phyloP scores from a whole-genome alignment of 2,888 invertebrate species.

The Philonicus albiceps region DNA sequence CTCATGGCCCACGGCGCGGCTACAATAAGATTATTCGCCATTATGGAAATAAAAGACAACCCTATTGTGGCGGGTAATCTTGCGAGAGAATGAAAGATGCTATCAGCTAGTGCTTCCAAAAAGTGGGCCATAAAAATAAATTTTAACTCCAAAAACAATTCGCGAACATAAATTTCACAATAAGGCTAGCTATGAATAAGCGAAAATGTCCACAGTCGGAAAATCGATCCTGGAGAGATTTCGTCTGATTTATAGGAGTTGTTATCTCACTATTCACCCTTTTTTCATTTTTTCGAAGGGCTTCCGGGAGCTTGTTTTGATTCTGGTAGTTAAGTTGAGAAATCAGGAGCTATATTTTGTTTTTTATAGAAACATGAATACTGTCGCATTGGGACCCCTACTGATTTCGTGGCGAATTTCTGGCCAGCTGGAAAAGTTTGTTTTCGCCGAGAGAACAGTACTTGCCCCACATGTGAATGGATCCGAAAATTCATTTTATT shows the following conservation, averaged over 20 bases:
- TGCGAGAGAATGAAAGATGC: not conserved
- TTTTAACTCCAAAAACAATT: not conserved
- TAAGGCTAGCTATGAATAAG: not conserved
- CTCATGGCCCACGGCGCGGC: not conserved
- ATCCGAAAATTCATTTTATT: not conserved
- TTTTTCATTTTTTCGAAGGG: not conserved
- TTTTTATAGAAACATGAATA: not conserved
- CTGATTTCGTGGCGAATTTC: not conserved
- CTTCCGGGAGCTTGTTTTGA: not conserved
- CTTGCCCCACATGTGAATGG: not conserved
- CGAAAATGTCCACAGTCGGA: not conserved
- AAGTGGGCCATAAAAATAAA: not conserved
- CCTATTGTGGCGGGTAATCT: not conserved
- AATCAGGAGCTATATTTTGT: not conserved
- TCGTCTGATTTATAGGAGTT: not conserved
- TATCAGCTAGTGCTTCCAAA: not conserved
- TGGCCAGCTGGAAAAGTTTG: not conserved
- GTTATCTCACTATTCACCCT: not conserved
- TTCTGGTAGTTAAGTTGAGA: not conserved
- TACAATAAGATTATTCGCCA: not conserved
- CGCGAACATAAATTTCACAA: not conserved
- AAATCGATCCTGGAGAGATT: not conserved
- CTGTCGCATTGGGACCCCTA: not conserved
- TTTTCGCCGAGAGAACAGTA: not conserved
- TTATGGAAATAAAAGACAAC: not conserved